Evolutionary conservation across 2,113 vertebrate species (phyloP).

Genomic region (Nannobrachium achirus): DNA sequence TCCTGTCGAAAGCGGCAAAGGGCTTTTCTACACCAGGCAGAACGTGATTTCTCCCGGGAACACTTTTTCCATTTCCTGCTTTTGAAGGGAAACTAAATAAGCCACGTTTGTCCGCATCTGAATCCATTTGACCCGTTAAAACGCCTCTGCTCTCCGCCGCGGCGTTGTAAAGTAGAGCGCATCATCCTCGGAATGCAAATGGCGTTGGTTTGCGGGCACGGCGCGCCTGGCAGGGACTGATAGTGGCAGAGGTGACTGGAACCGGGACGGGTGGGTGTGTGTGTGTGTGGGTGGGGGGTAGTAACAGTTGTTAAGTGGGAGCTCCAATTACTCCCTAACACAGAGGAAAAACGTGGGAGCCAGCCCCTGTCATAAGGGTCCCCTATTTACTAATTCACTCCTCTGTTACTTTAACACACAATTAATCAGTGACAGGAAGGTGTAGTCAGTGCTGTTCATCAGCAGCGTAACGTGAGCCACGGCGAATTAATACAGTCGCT

Average conservation of each 20-base stretch:
- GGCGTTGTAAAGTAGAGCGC: slow-evolving; percentile 75
- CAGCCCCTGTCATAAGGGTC: slow-evolving; percentile 56
- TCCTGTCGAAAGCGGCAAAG: slow-evolving; percentile 77
- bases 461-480: slow-evolving; percentile 64
- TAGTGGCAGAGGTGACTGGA: slow-evolving; percentile 60
- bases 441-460: slow-evolving; percentile 70
- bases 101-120: slow-evolving; percentile 95
- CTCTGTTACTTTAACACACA: slow-evolving; percentile 77
- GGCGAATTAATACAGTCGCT: slow-evolving; percentile 75
- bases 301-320: slow-evolving; percentile 42
- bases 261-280: slow-evolving; percentile 16
- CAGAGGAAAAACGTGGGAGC: slow-evolving; percentile 44
- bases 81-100: slow-evolving; percentile 98
- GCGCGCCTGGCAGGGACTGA: slow-evolving; percentile 64
- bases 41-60: slow-evolving; percentile 95
- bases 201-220: slow-evolving; percentile 73
- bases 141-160: slow-evolving; percentile 73
- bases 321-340: slow-evolving; percentile 61
- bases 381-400: slow-evolving; percentile 75
- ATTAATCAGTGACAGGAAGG: slow-evolving; percentile 79
- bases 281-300: neutral
- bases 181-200: slow-evolving; percentile 86
- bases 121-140: slow-evolving; percentile 97
- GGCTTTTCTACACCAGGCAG: slow-evolving; percentile 85
- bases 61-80: slow-evolving; percentile 95